phyloP scores from a whole-genome alignment of 2,113 vertebrate species.

The Heterochromis multidens region DNA sequence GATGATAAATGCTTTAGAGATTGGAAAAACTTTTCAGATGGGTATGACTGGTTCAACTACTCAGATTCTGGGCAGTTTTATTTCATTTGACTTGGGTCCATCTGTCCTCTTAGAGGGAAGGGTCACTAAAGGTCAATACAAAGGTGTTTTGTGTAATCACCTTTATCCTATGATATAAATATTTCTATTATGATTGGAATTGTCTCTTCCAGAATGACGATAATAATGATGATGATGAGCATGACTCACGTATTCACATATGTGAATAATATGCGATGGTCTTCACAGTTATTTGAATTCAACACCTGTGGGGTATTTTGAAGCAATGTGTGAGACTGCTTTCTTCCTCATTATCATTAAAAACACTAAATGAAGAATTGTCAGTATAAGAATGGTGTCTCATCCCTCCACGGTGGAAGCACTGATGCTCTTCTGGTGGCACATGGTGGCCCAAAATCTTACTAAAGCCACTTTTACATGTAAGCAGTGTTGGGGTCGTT shows the following conservation, averaged over 20 bases:
- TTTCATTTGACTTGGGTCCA: neutral
- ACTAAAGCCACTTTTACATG: neutral
- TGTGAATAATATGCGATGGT: neutral
- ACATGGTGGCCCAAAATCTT: neutral
- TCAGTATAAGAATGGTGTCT: neutral
- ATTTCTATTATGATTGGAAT: neutral
- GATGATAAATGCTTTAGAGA: too few relatives aligned
- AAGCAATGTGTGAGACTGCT: neutral
- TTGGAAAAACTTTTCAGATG: neutral
- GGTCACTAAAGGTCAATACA: neutral
- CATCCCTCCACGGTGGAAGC: neutral
- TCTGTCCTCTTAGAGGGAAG: neutral
- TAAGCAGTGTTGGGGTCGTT: neutral
- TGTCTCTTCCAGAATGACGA: neutral
- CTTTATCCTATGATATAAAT: neutral
- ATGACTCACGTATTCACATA: neutral
- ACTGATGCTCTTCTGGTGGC: too few relatives aligned
- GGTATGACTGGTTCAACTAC: neutral
- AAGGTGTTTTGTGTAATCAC: neutral
- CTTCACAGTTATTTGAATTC: neutral
- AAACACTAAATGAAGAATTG: neutral
- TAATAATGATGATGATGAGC: neutral
- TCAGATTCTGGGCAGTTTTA: neutral
- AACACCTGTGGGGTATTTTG: neutral
- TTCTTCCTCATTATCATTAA: neutral